Base-by-base conservation (phyloP, 2,888 invertebrate species). In the Eledone cirrhosa region DNA sequence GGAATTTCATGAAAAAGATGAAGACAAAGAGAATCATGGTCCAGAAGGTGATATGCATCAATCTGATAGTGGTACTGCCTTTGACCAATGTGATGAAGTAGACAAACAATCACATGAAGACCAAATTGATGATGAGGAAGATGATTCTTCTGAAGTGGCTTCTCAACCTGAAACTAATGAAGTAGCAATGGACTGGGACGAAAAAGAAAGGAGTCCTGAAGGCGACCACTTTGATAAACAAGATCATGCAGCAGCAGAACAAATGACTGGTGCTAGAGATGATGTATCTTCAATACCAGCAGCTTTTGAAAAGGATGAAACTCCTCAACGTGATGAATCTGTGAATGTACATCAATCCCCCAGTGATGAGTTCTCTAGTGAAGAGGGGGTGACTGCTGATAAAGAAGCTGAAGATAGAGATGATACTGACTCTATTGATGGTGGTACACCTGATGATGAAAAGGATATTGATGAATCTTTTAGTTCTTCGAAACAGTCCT, bases 51-150 rank as follows among this genome's bases (percentile, higher is more conserved):
- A 31, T 41, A 33, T 72, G 72, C 72, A 33, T 72, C 72, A 72
- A 13, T 72, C 72, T 72, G 72, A 72, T 24, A 72, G 72, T 33
- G 72, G 72, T 14, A 72, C 48, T 31, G 33, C 48, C 41, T 69
- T 77, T 27, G 80, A 80, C 48, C 47, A 59, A 11, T 24, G 41
- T 31, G 78, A 59, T 27, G 48, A 47, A 74, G 74, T n/a, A 33
- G 48, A 80, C 22, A 31, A 85, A 47, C 63, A 65, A 27, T 29
- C 77, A n/a, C 78, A 83, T 79, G 82, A 82, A 79, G 81, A 84
- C 27, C 77, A 82, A 78, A 82, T 85, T 33, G 83, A 84, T 82
- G 84, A 85, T 77, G 88, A 87, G 41, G 86, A 85, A 78, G 85
- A 87, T 78, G 78, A 77, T 41, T 65, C 63, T 65, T 33, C 29